These are phyloP conservation scores for Cranoglanis bouderius DNA, from an alignment of 2,113 vertebrate species.

Conservation along the genomic window DNA sequence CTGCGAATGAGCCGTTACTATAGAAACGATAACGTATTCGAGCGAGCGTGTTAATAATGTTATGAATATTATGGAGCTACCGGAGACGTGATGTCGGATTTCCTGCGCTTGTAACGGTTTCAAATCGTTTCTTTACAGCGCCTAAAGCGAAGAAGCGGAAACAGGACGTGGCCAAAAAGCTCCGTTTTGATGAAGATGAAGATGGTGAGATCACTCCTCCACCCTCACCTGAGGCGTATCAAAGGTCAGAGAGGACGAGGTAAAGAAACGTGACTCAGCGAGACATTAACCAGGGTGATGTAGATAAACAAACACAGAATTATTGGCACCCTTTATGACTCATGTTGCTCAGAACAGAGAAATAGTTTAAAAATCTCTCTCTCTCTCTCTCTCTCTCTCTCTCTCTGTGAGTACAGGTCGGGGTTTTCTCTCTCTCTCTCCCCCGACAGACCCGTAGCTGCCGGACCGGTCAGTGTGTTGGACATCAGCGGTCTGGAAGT, in stretches of 20 bases:
- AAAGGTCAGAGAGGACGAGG: constrained; percentile 8
- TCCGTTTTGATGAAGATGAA: constrained; percentile 68
- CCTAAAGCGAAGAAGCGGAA: constrained; percentile 81
- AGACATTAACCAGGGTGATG: not conserved
- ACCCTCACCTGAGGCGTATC: constrained; percentile 66
- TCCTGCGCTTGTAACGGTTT: not conserved
- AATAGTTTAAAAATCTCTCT: no score
- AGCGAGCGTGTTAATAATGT: no score
- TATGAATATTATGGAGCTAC: no score
- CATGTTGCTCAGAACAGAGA: not conserved
- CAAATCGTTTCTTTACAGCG: constrained; percentile 62
- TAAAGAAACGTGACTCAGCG: not conserved
- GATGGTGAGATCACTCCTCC: constrained; percentile 71
- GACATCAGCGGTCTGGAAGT: constrained; percentile 70
- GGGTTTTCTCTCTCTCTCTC: constrained; percentile 30
- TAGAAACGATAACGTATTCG: not conserved
- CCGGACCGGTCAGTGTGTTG: constrained; percentile 42
- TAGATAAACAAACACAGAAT: not conserved
- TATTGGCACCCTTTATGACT: not conserved
- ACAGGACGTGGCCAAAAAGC: constrained; percentile 81
- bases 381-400: not conserved
- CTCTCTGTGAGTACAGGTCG: constrained; percentile 12
- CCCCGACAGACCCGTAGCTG: constrained; percentile 30
- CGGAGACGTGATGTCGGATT: not conserved
- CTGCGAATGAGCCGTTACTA: not conserved